phyloP scores from a whole-genome alignment of 2,113 vertebrate genomes.

The Cottus gobio region DNA sequence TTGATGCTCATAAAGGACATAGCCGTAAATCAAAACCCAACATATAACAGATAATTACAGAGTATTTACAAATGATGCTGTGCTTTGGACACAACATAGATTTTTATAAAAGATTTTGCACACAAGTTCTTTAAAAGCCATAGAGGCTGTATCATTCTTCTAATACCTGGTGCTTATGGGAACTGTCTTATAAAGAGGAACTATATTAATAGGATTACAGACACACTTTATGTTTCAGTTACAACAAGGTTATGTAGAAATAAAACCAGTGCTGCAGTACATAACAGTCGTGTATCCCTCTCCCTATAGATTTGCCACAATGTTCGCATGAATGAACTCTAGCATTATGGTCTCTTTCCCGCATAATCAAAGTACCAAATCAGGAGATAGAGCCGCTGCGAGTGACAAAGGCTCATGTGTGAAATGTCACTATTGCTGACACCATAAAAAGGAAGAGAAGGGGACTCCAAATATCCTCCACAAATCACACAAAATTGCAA shows the following conservation, averaged over 20 bases:
- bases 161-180: slow-evolving; percentile 61
- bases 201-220: background rate
- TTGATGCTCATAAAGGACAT: slow-evolving; percentile 14
- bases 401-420: background rate
- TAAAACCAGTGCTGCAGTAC: slow-evolving; percentile 29
- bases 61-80: slow-evolving; percentile 24
- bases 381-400: background rate
- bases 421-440: background rate
- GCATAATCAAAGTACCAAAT: background rate
- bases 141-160: slow-evolving; percentile 60
- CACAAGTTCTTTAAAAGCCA: slow-evolving; percentile 65
- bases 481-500: background rate
- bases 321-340: slow-evolving; percentile 21
- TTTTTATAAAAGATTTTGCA: slow-evolving; percentile 62
- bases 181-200: slow-evolving; percentile 14
- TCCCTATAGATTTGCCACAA: background rate
- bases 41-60: background rate
- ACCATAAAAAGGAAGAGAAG: background rate
- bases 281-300: background rate
- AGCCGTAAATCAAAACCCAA: slow-evolving; percentile 17
- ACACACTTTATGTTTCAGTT: slow-evolving; percentile 7
- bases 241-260: slow-evolving; percentile 10
- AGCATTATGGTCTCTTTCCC: background rate
- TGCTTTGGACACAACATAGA: slow-evolving; percentile 33
- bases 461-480: background rate